These are phyloP conservation scores for Pseudolycoriella hygida DNA, from an alignment of 2,888 invertebrate species.

Conservation along the genomic window DNA sequence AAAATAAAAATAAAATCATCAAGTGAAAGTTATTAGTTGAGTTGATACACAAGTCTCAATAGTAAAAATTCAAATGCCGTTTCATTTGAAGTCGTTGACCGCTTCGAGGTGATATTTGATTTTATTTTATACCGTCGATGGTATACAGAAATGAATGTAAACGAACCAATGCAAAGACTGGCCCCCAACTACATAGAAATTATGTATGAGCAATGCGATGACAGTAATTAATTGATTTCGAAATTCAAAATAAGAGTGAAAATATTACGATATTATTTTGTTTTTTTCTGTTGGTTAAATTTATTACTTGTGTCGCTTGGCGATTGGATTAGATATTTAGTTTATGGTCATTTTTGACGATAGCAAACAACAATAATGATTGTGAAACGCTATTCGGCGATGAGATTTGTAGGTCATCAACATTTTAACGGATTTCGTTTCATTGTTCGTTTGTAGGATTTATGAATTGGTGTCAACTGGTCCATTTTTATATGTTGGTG, in stretches of 20 bases:
- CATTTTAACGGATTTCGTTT: no score
- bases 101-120: conserved; percentile 16
- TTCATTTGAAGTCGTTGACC: conserved; percentile 4
- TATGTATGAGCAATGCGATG: background rate
- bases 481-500: no score
- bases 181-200: background rate
- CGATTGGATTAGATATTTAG: background rate
- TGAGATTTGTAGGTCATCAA: no score
- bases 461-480: no score
- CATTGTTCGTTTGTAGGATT: no score
- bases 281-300: background rate
- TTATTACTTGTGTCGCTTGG: background rate
- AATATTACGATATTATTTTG: background rate
- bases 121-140: no score
- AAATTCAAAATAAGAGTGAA: background rate
- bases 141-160: no score
- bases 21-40: conserved; percentile 24
- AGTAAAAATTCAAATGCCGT: background rate
- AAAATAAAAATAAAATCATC: no score
- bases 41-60: background rate
- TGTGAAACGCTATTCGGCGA: no score
- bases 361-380: no score
- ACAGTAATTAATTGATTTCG: conserved; percentile 1
- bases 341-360: background rate
- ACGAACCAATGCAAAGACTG: background rate